phyloP scores from a whole-genome alignment of 2,797 vertebrate genomes.

The Periophthalmus magnuspinnatus region DNA sequence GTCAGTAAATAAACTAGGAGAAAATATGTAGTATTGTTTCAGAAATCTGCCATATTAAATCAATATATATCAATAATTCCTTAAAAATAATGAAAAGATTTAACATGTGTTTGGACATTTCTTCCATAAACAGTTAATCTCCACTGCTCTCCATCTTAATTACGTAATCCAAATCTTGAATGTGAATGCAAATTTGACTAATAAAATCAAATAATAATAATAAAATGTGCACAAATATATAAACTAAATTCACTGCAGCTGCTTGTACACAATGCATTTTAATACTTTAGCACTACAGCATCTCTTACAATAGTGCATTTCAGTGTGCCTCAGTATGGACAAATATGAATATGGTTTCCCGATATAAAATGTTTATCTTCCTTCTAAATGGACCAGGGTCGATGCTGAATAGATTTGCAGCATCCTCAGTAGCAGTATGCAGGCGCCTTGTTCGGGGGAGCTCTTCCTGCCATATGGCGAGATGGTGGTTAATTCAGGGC shows the following conservation, averaged over 20 bases:
- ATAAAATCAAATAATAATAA: neutral
- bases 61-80: too few relatives aligned
- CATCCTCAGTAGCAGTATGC: conserved; percentile 49
- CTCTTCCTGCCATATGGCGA: conserved; percentile 50
- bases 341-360: conserved; percentile 53
- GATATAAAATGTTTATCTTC: conserved; percentile 69
- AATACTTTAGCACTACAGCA: neutral
- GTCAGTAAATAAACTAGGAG: too few relatives aligned
- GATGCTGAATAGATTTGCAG: conserved; percentile 73
- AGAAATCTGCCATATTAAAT: too few relatives aligned
- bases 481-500: conserved; percentile 37
- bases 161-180: too few relatives aligned
- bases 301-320: conserved; percentile 37
- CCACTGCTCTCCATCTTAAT: too few relatives aligned
- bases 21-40: too few relatives aligned
- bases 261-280: neutral
- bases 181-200: too few relatives aligned
- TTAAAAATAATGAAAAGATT: too few relatives aligned
- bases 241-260: neutral
- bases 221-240: neutral
- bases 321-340: conserved; percentile 28
- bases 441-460: conserved; percentile 63
- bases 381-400: conserved; percentile 68
- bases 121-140: too few relatives aligned
- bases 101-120: too few relatives aligned